Evolutionary conservation across 2,888 invertebrate genomes (phyloP), one percentile per base, ranked within the genome.

Genomic region (Parnassius apollo): DNA sequence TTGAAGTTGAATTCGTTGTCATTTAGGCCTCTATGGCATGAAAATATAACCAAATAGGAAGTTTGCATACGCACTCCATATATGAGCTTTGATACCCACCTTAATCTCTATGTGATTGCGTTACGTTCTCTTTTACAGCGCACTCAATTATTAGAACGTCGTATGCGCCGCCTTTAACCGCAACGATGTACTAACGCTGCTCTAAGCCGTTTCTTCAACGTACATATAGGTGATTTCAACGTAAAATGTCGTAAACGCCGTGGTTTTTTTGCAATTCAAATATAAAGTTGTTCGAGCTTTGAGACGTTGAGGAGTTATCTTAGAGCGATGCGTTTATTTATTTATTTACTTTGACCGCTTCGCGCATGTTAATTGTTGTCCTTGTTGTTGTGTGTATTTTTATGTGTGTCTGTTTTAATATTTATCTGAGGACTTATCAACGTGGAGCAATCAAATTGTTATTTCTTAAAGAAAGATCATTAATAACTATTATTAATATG

Each of bases 81-180:
- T 49, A 49, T 18, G 49, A 49, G 35, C 7, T 35, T 35, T 4
- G 35, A 35, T 35, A 35, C 7, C 35, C 35, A 35, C 35, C 35
- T 35, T 18, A 13, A 49, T 12, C 13, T 49, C 18, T 46, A 51
- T 18, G 46, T 58, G 56, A 46, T 46, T 25, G 50, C 52, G 7
- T 44, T 54, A 45, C 54, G n/a, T 55, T 60, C 63, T 63, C 51
- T 63, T 63, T 63, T 63, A 44, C 63, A 63, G 63, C 56, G 63
- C 59, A 42, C 63, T 63, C 56, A 60, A 60, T 60, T 63, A 63
- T 55, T 59, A 63, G 42, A 59, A 25, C 59, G 53, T 54, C 59
- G 55, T 55, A 44, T 50, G 53, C 53, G 55, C 50, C 58, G 63
- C 63, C 49, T 22, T 42, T 56, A 22, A 48, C 62, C 46, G 57